Evolutionary conservation across 2,797 vertebrate species (phyloP), one percentile per base, ranked within the genome.

Genomic region (Pseudochromis fuscus): DNA sequence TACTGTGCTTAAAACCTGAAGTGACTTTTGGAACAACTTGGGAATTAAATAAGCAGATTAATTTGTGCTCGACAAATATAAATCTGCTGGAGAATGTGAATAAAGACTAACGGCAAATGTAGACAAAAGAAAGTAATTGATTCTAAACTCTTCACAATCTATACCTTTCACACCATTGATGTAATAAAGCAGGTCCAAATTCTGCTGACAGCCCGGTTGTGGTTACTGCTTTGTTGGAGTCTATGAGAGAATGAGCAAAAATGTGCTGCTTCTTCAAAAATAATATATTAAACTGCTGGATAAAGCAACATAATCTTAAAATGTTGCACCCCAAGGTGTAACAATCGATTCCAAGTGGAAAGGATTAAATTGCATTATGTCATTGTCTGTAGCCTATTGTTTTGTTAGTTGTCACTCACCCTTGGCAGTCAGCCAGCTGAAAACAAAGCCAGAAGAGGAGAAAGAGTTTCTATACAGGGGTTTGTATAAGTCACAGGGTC

Each of bases 271-370:
- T 89, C 88, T 85, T 88, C 89, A 90, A 83, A 90, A 87, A 87
- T 73, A 81, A 80, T 72, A 88, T 82, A 89, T 90, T 85, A 89
- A 87, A 87, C 55, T 76, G 60, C 42, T 23, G 65, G 61, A 82
- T 79, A 79, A 83, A 85, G 82, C 83, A 87, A 84, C 81, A 77
- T 88, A 89, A 92, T 90, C 76, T 78, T 72, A 83, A 90, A 86
- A 87, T 80, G 78, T 90, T 89, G 85, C 87, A 91, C 89, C 76
- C 75, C 4, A 40, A 91, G 88, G 89, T 92, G 91, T 90, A 90
- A 89, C 88, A 90, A 91, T 90, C 84, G 85, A 92, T 91, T 84
- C 46, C 62, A 80, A 87, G 86, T 85, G 83, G 87, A 80, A 87
- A 77, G 84, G 67, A 87, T 87, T 85, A 55, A 87, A 89, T 88